Conservation (phyloP, 1,140 invertebrate genomes). For the Panagrolaimus sp. region DNA sequence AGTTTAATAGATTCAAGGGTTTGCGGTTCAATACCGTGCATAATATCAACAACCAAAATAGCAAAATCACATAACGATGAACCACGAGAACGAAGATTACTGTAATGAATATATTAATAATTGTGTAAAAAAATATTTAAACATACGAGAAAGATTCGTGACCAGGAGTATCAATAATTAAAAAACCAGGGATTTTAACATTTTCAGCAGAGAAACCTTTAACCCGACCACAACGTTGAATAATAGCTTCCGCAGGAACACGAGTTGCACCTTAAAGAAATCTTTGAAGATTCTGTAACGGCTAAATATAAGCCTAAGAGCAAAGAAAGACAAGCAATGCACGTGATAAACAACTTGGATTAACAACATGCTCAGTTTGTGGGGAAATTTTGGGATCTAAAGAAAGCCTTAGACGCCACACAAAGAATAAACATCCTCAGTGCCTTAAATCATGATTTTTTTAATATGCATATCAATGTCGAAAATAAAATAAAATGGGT, state of each 20-base stretch:
- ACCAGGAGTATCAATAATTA: conserved; percentile 98
- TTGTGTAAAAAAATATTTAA: conserved; percentile 13
- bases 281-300: too few relatives aligned
- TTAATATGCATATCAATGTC: too few relatives aligned
- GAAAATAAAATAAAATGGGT: too few relatives aligned
- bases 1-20: conserved; percentile 96
- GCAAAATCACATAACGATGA: conserved; percentile 99
- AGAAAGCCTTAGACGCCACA: too few relatives aligned
- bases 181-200: conserved; percentile 85
- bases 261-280: conserved; percentile 98
- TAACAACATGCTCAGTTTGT: too few relatives aligned
- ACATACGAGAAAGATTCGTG: conserved; percentile 85
- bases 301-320: too few relatives aligned
- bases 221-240: conserved; percentile 86
- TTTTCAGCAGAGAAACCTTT: conserved; percentile 77
- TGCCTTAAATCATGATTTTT: too few relatives aligned
- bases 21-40: conserved; percentile 97
- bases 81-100: conserved; percentile 88
- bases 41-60: conserved; percentile 98
- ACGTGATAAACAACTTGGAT: too few relatives aligned
- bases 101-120: too few relatives aligned
- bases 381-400: too few relatives aligned
- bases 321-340: too few relatives aligned
- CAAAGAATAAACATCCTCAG: too few relatives aligned
- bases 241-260: conserved; percentile 91